These are phyloP conservation scores for Seriola rivoliana DNA, from an alignment of 2,113 vertebrate species.

Conservation along the genomic window DNA sequence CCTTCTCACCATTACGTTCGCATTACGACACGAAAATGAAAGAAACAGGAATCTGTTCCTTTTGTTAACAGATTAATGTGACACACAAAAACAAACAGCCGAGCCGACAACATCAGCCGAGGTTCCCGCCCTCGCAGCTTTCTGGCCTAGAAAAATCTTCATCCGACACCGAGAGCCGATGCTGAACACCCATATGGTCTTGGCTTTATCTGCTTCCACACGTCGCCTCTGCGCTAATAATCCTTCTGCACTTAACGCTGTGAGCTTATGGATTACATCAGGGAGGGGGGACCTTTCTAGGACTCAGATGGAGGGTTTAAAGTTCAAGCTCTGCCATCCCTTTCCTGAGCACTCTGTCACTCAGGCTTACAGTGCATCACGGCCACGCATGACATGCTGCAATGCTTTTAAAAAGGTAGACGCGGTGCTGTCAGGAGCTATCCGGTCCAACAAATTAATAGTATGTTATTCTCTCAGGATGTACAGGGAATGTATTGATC, in stretches of 20 bases:
- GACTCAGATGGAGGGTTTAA: slow-evolving; percentile 57
- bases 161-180: background rate
- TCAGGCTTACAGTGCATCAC: slow-evolving; percentile 49
- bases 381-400: slow-evolving; percentile 8
- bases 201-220: slow-evolving; percentile 41
- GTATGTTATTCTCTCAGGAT: slow-evolving; percentile 54
- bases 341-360: slow-evolving; percentile 23
- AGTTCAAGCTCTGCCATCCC: slow-evolving; percentile 43
- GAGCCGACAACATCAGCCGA: background rate
- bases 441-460: slow-evolving; percentile 41
- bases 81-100: background rate
- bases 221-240: slow-evolving; percentile 50
- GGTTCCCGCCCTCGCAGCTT: background rate
- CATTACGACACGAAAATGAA: background rate
- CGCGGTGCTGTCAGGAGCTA: slow-evolving; percentile 8
- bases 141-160: slow-evolving; percentile 36
- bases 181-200: slow-evolving; percentile 24
- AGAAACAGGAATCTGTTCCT: background rate
- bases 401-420: slow-evolving; percentile 33
- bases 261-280: slow-evolving; percentile 52
- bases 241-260: slow-evolving; percentile 51
- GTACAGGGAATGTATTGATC: slow-evolving; percentile 63
- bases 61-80: background rate
- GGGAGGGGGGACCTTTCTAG: slow-evolving; percentile 27
- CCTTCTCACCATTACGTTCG: background rate